Evolutionary conservation across 1,140 invertebrate genomes (phyloP), one percentile per base, ranked within the genome.

Genomic region (Goniozus legneri): DNA sequence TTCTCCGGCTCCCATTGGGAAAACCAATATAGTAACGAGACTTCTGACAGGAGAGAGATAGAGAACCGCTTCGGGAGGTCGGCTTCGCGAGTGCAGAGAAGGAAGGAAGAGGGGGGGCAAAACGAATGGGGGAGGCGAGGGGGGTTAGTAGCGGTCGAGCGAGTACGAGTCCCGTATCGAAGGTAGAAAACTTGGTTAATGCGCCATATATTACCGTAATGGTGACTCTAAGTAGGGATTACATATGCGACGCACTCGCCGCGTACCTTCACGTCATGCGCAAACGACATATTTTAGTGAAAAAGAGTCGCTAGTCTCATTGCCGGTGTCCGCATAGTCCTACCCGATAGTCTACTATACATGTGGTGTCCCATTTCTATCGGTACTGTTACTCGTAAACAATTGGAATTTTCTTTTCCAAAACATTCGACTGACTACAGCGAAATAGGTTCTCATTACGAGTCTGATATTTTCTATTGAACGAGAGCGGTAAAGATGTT

Each of bases 261-360:
- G 64, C 69, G 69, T 73, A 71, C 71, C 69, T 64, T 65, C 69
- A 73, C 71, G 71, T 70, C 69, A 67, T n/a, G 47, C 58, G 62
- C 63, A 68, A 69, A 71, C 66, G 67, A 65, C 62, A 71, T 70
- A 71, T 69, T 69, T 71, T 56, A 68, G 51, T 50, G 47, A 30
- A 60, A 47, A 38, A 58, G 56, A 50, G 39, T 58, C 50, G 54
- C 56, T 58, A 58, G 52, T 54, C 52, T 59, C 52, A 52, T 52
- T 44, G n/a, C n/a, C n/a, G n/a, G n/a, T n/a, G n/a, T n/a, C n/a
- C n/a, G n/a, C n/a, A n/a, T n/a, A n/a, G n/a, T n/a, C n/a, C n/a
- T n/a, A n/a, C n/a, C n/a, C n/a, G n/a, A n/a, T n/a, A n/a, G n/a
- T n/a, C n/a, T n/a, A n/a, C n/a, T n/a, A n/a, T n/a, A n/a, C n/a